These are phyloP conservation scores for Drosophila helvetica DNA, from an alignment of 2,888 invertebrate species.

Conservation along the genomic window DNA sequence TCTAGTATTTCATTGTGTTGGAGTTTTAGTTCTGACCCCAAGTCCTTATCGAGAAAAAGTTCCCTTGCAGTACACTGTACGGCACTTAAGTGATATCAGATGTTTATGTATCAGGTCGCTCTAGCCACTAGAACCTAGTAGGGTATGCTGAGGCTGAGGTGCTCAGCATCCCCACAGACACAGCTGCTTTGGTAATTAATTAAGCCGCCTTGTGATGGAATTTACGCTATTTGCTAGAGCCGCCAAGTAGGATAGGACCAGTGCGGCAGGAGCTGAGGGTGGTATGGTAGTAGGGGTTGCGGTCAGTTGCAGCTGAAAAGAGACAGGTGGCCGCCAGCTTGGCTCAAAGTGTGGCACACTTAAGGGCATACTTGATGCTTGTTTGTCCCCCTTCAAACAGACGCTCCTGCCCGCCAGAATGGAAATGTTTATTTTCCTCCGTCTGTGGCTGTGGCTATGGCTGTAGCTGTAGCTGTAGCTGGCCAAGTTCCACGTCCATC, in stretches of 20 bases:
- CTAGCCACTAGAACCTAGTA: too few species aligned
- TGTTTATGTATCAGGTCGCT: too few species aligned
- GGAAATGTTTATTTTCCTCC: not conserved
- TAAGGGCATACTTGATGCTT: constrained; percentile 52
- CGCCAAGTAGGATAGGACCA: constrained; percentile 8
- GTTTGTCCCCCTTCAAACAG: constrained; percentile 12
- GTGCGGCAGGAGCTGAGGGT: too few species aligned
- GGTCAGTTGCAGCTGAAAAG: not conserved
- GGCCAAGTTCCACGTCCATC: constrained; percentile 2
- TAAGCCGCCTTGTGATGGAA: constrained; percentile 70
- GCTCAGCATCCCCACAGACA: constrained; percentile 11
- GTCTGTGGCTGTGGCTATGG: not conserved
- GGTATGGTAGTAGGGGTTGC: too few species aligned
- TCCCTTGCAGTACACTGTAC: too few species aligned
- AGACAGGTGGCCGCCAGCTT: constrained; percentile 37
- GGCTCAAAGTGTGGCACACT: constrained; percentile 57
- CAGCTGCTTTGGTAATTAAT: constrained; percentile 59
- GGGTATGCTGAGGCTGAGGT: not conserved
- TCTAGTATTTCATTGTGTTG: too few species aligned
- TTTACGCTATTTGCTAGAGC: constrained; percentile 68
- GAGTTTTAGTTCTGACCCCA: too few species aligned
- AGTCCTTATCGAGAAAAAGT: too few species aligned
- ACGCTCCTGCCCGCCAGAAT: not conserved
- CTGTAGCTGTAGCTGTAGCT: not conserved
- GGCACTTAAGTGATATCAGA: too few species aligned